phyloP scores from a whole-genome alignment of 2,888 invertebrate genomes.

The Sialis lutaria region DNA sequence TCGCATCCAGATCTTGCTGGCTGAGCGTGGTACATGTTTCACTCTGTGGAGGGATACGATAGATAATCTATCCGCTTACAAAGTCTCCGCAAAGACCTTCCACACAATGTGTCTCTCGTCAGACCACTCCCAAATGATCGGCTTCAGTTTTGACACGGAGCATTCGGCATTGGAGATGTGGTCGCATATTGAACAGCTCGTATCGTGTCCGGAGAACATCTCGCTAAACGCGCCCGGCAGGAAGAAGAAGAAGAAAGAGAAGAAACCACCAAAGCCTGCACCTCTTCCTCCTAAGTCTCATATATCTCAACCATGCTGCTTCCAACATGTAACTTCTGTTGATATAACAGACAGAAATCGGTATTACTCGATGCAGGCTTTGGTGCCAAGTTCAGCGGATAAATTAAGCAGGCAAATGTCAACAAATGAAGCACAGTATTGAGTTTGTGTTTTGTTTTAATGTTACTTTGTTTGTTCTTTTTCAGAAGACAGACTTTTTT shows the following conservation, averaged over 20 bases:
- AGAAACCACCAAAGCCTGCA: slow-evolving; percentile 32
- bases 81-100: slow-evolving; percentile 51
- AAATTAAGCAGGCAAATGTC: slow-evolving; percentile 2
- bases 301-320: slow-evolving; percentile 71
- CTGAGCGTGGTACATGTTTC: slow-evolving; percentile 58
- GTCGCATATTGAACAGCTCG: slow-evolving; percentile 47
- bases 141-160: slow-evolving; percentile 62
- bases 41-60: slow-evolving; percentile 67
- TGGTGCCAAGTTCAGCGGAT: slow-evolving; percentile 26
- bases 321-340: slow-evolving; percentile 66
- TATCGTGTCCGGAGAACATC: slow-evolving; percentile 62
- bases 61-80: slow-evolving; percentile 61
- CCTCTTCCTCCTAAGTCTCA: slow-evolving; percentile 58
- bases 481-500: too few relatives aligned
- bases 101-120: slow-evolving; percentile 67
- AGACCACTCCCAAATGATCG: slow-evolving; percentile 59
- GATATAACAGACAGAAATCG: slow-evolving; percentile 46
- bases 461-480: too few relatives aligned
- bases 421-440: too few relatives aligned
- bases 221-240: slow-evolving; percentile 50
- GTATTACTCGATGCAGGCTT: slow-evolving; percentile 49
- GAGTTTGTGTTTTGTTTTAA: too few relatives aligned
- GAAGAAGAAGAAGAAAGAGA: slow-evolving; percentile 37
- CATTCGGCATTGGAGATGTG: slow-evolving; percentile 54
- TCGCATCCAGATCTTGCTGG: slow-evolving; percentile 50